These are phyloP conservation scores for Pithecia hirsuta DNA, from an alignment of 2,797 vertebrate genomes.

Conservation along the genomic window DNA sequence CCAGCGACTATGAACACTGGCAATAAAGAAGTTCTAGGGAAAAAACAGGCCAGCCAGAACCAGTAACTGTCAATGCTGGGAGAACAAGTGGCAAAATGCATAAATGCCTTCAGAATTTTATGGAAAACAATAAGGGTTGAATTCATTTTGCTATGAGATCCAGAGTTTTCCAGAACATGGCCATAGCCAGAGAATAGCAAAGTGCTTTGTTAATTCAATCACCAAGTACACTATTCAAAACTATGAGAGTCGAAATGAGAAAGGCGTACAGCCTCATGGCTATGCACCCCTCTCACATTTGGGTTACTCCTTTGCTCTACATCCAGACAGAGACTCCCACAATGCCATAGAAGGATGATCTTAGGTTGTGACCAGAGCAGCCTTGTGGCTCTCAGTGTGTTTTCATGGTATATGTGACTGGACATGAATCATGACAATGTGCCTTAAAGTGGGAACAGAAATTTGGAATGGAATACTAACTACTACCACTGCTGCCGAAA, in stretches of 20 bases:
- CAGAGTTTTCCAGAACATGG: background rate
- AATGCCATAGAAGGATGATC: accelerated
- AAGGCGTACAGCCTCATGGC: background rate
- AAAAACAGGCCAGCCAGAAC: background rate
- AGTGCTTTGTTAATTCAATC: background rate
- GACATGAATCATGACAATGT: background rate
- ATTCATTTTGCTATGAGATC: background rate
- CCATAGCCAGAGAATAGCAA: background rate
- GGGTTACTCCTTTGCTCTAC: background rate
- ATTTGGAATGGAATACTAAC: background rate
- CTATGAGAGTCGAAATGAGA: background rate
- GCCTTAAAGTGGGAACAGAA: background rate
- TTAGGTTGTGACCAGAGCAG: background rate
- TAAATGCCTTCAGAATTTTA: constrained; percentile 20
- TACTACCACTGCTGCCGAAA: no score
- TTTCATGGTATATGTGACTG: background rate
- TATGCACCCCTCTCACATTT: background rate
- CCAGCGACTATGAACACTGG: constrained; percentile 37
- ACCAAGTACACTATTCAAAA: background rate
- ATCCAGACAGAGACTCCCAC: background rate
- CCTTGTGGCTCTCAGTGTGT: background rate
- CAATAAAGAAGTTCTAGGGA: constrained; percentile 57
- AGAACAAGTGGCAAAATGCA: background rate
- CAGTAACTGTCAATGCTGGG: background rate
- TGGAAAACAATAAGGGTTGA: constrained; percentile 23